These are phyloP conservation scores for Azemiops feae DNA, from an alignment of 2,113 vertebrate genomes.

Conservation along the genomic window DNA sequence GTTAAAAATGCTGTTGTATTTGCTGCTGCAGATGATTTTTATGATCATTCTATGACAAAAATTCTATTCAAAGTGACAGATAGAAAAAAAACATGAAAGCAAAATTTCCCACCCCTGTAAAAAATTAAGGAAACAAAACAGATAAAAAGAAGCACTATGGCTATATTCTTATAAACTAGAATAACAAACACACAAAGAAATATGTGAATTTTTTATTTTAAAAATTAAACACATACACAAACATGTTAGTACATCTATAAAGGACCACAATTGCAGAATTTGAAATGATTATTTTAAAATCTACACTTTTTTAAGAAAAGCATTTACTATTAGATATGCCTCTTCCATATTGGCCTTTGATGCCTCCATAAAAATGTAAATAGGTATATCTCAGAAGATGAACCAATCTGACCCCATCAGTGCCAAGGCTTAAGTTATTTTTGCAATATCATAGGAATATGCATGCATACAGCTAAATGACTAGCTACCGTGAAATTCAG, in stretches of 20 bases:
- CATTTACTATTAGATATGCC: neutral
- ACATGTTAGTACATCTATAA: neutral
- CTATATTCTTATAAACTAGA: neutral
- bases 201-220: neutral
- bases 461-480: neutral
- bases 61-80: neutral
- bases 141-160: neutral
- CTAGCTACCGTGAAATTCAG: neutral
- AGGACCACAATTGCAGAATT: neutral
- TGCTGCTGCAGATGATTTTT: neutral
- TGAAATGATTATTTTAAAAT: neutral
- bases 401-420: neutral
- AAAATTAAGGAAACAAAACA: neutral
- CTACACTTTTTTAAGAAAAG: neutral
- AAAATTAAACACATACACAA: neutral
- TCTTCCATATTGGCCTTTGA: neutral
- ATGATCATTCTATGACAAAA: neutral
- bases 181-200: neutral
- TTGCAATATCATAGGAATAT: neutral
- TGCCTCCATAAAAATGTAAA: neutral
- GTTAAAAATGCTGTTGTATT: neutral
- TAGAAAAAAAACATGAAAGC: neutral
- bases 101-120: neutral
- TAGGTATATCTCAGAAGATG: neutral
- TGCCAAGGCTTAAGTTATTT: neutral